Evolutionary conservation across 2,797 vertebrate genomes (phyloP), one percentile per base, ranked within the genome.

Genomic region (Poecilia velifera): DNA sequence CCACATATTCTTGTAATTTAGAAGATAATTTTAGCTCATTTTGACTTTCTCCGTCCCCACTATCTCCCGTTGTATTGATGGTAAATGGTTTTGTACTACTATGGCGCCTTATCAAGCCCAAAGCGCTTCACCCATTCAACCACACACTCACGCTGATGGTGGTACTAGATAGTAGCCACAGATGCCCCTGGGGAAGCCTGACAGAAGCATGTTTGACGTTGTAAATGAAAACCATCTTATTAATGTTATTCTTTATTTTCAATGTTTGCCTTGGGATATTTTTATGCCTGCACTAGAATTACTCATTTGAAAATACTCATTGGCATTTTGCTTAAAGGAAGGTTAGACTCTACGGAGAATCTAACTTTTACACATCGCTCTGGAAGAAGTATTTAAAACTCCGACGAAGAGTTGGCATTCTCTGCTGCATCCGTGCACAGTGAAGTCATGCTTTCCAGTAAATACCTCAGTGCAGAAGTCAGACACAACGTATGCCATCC

Each of bases 381-480:
- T 79, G 22, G 73, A 62, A 73, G 31, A 82, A 76, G 72, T 75
- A 82, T 87, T 83, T 71, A 16, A 82, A 73, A 34, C 5, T 64
- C 59, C 36, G 59, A 20, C 13, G 28, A 3, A 53, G 51, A 62
- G 59, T 76, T 72, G 70, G 47, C 73, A 71, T 79, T 28, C 49
- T 25, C 36, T 59, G 36, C 74, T 80, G 57, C 62, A 25, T 86
- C 76, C 75, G 16, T 71, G 68, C 43, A 73, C 73, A 64, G 10
- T 85, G 80, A 86, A 49, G 80, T 85, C 76, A 89, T 81, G 85
- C 49, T 86, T 88, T 86, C 82, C 79, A 82, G 78, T 72, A 41
- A 76, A 77, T 73, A 13, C 49, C 39, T 76, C 39, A 59, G 25
- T 36, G 31, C 46, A 43, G 70, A 85, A 49, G 77, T 77, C 74